phyloP scores from a whole-genome alignment of 2,113 vertebrate genomes.

The Corynorhinus townsendii region DNA sequence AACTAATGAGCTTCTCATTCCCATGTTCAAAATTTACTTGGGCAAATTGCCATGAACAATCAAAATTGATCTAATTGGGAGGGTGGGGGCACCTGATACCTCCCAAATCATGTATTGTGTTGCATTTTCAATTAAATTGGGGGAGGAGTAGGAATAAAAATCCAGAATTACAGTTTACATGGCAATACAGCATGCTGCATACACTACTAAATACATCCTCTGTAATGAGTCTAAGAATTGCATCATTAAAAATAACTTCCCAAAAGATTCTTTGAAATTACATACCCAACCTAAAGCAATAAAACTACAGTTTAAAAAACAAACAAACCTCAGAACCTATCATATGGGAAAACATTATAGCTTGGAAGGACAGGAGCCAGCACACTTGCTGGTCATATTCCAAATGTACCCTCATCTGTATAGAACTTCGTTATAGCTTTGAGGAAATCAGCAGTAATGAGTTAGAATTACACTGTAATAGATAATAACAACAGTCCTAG shows the following conservation, averaged over 20 bases:
- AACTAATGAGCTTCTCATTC: neutral
- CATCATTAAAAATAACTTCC: slow-evolving; percentile 15
- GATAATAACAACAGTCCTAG: neutral
- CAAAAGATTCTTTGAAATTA: slow-evolving; percentile 20
- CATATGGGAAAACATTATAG: neutral
- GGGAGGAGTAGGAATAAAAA: neutral
- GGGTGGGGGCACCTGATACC: neutral
- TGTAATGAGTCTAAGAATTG: slow-evolving; percentile 7
- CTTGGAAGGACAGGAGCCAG: neutral
- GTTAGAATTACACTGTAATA: neutral
- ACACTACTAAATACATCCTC: neutral
- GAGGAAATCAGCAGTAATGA: slow-evolving; percentile 27
- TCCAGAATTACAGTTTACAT: neutral
- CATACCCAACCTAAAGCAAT: slow-evolving; percentile 13
- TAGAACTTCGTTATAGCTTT: neutral
- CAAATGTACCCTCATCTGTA: neutral
- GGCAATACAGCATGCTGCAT: neutral
- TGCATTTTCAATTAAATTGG: neutral
- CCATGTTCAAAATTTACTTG: neutral
- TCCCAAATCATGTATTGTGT: neutral
- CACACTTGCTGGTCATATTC: neutral
- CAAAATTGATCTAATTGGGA: neutral
- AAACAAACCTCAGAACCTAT: neutral
- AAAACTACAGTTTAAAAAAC: slow-evolving; percentile 19
- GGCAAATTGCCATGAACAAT: neutral